phyloP scores from a whole-genome alignment of 2,797 vertebrate species.

The Neoniphon sammara region DNA sequence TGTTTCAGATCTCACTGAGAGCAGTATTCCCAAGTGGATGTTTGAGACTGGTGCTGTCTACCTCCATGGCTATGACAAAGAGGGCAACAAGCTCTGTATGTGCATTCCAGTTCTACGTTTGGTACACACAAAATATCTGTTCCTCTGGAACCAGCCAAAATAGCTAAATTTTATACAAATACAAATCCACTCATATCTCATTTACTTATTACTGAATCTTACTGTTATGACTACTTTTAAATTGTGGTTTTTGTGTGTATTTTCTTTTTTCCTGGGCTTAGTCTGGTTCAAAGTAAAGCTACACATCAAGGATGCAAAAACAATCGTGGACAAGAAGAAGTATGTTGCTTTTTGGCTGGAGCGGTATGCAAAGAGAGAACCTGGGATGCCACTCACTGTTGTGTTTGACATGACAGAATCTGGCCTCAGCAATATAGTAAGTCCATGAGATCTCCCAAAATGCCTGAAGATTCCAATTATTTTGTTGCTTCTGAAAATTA shows the following conservation, averaged over 20 bases:
- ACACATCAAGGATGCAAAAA: constrained; percentile 92
- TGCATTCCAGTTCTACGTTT: constrained; percentile 40
- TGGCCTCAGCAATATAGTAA: constrained; percentile 94
- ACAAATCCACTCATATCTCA: not conserved
- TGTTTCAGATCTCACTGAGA: constrained; percentile 91
- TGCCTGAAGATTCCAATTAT: not conserved
- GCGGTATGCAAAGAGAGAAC: constrained; percentile 92
- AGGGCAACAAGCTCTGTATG: constrained; percentile 97
- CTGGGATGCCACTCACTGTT: constrained; percentile 93
- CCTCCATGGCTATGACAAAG: constrained; percentile 98
- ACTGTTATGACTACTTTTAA: not conserved
- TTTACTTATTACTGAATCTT: not conserved
- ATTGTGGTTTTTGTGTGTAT: not conserved
- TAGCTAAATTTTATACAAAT: not conserved
- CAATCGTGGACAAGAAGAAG: constrained; percentile 91
- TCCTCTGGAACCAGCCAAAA: too few relatives aligned
- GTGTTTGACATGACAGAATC: constrained; percentile 97
- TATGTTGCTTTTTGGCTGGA: constrained; percentile 98
- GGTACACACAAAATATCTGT: not conserved
- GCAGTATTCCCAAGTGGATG: constrained; percentile 90
- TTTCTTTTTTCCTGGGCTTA: constrained; percentile 60
- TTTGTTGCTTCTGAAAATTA: not conserved
- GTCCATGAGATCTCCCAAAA: constrained; percentile 54
- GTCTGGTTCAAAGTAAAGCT: constrained; percentile 97
- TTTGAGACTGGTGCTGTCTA: constrained; percentile 91